Percentiles rank a stretch among this genome's conserved stretches.
These are phyloP conservation scores for Hirudo medicinalis DNA, from an alignment of 1,140 invertebrate genomes.

Conservation along the genomic window DNA sequence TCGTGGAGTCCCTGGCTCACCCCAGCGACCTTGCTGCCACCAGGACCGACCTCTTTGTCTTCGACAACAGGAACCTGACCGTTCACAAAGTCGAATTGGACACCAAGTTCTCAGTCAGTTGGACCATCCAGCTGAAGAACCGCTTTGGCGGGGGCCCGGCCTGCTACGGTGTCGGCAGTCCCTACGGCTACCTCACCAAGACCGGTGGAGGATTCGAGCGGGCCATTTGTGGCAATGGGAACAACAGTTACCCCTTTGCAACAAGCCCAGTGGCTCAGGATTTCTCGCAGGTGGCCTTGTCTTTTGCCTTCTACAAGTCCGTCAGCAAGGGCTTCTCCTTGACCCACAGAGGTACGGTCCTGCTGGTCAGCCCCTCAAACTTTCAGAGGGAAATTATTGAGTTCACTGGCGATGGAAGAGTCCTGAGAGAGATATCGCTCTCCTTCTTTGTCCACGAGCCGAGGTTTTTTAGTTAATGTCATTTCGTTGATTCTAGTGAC, in stretches of 20 bases:
- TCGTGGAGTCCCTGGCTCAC: not conserved
- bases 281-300: constrained; percentile 3
- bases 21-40: constrained; percentile 1
- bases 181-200: not conserved
- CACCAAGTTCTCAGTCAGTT: not conserved
- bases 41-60: constrained; percentile 7
- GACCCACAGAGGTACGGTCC: not conserved
- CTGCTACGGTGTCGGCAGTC: not conserved
- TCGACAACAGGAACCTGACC: constrained; percentile 1
- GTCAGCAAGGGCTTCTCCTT: constrained; percentile 9
- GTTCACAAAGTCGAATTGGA: constrained; percentile 4
- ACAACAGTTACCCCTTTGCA: not conserved
- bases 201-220: not conserved
- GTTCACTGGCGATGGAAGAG: constrained; percentile 3
- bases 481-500: no score
- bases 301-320: constrained; percentile 6
- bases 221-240: not conserved
- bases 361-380: constrained; percentile 8
- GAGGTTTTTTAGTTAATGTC: not conserved
- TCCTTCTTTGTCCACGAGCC: constrained; percentile 5
- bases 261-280: not conserved
- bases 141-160: not conserved
- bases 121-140: constrained; percentile 5
- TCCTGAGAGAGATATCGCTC: not conserved
- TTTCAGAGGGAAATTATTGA: constrained; percentile 11